Conservation (phyloP, 2,797 vertebrate genomes). For the Graptemys geographica region DNA sequence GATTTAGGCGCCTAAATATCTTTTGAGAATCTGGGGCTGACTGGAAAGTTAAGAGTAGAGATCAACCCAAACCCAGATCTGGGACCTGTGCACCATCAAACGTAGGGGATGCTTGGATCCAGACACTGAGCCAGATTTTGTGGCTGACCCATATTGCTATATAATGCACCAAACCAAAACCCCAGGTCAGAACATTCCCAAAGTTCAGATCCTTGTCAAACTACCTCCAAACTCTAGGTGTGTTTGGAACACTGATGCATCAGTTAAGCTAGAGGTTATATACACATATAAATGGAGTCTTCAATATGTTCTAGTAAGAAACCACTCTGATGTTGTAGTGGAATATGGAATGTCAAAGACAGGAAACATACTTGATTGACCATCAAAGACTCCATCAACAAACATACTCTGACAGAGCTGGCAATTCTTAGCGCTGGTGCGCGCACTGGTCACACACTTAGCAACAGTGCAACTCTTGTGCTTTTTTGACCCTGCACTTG, state of each 20-base stretch:
- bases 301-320: not conserved
- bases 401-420: not conserved
- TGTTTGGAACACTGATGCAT: too few relatives aligned
- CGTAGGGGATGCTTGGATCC: too few relatives aligned
- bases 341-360: not conserved
- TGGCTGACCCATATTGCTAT: too few relatives aligned
- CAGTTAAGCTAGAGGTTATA: too few relatives aligned
- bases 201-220: too few relatives aligned
- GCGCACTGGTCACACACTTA: not conserved
- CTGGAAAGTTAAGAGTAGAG: not conserved
- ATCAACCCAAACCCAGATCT: too few relatives aligned
- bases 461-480: not conserved
- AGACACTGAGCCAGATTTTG: too few relatives aligned
- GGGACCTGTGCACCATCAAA: too few relatives aligned
- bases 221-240: too few relatives aligned
- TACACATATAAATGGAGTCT: too few relatives aligned
- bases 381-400: not conserved
- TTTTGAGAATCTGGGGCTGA: not conserved
- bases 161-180: too few relatives aligned
- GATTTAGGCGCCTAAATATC: not conserved
- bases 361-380: not conserved
- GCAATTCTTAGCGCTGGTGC: not conserved
- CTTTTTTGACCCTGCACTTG: not conserved
- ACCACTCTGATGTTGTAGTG: not conserved
- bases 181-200: too few relatives aligned